phyloP scores from a whole-genome alignment of 2,113 vertebrate species.

The Tamias sibiricus region DNA sequence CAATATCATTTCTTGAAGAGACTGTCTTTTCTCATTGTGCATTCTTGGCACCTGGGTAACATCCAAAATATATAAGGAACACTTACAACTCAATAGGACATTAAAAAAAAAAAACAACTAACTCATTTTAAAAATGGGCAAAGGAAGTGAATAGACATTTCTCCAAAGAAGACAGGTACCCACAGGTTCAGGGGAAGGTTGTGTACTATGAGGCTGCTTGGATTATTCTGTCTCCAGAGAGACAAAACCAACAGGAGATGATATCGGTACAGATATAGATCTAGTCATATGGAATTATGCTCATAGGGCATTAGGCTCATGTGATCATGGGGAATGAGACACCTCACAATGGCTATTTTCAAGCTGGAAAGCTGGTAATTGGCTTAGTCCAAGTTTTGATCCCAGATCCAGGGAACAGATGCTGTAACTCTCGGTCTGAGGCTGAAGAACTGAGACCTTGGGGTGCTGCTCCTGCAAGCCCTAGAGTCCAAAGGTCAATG shows the following conservation, averaged over 20 bases:
- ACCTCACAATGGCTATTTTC: background rate
- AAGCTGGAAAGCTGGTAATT: background rate
- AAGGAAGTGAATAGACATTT: background rate
- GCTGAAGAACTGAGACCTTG: background rate
- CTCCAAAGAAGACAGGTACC: background rate
- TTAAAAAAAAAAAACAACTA: background rate
- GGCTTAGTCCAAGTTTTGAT: background rate
- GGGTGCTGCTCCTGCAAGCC: background rate
- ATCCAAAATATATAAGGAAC: background rate
- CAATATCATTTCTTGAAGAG: background rate
- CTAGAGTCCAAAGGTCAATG: background rate
- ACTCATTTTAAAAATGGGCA: background rate
- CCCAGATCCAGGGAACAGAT: background rate
- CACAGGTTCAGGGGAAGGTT: too few relatives aligned
- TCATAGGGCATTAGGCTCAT: background rate
- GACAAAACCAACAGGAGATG: background rate
- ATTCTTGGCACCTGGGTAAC: background rate
- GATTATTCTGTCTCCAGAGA: background rate
- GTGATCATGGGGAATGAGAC: background rate
- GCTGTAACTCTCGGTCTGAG: too few relatives aligned
- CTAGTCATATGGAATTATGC: background rate
- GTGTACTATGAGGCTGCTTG: background rate
- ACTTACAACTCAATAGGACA: background rate
- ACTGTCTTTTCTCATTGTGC: background rate
- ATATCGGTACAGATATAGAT: background rate